These are phyloP conservation scores for Asteroscopus sphinx DNA, from an alignment of 2,888 invertebrate genomes.

Conservation along the genomic window DNA sequence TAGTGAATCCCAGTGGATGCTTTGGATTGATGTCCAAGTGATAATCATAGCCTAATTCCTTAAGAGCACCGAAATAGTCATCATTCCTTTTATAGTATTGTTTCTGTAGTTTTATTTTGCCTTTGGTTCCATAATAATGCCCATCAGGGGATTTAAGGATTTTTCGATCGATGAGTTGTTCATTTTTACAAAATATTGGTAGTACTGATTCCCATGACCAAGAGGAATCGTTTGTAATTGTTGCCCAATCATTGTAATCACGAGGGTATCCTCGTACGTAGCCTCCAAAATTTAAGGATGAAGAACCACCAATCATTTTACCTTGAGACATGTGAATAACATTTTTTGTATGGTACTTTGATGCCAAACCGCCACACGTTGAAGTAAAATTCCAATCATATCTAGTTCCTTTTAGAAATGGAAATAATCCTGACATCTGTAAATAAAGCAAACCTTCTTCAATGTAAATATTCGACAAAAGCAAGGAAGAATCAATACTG, in stretches of 20 bases:
- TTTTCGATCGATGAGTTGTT: slow-evolving; percentile 20
- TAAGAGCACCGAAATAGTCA: slow-evolving; percentile 69
- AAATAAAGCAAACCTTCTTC: neutral
- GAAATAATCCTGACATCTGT: slow-evolving; percentile 18
- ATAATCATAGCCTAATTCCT: slow-evolving; percentile 77
- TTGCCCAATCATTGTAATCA: slow-evolving; percentile 31
- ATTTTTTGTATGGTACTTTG: slow-evolving; percentile 32
- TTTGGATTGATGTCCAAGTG: slow-evolving; percentile 42
- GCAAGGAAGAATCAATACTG: too few relatives aligned
- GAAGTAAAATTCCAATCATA: slow-evolving; percentile 67
- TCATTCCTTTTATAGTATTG: slow-evolving; percentile 41
- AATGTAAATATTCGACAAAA: too few relatives aligned
- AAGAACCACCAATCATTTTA: slow-evolving; percentile 63
- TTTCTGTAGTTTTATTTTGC: slow-evolving; percentile 74
- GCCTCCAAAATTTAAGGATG: slow-evolving; percentile 1
- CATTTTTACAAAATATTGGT: slow-evolving; percentile 10
- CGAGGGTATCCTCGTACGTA: slow-evolving; percentile 21
- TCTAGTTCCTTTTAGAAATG: slow-evolving; percentile 55
- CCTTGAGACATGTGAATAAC: slow-evolving; percentile 58
- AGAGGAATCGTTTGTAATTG: slow-evolving; percentile 16
- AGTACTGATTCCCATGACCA: slow-evolving; percentile 24
- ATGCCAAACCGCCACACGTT: slow-evolving; percentile 25
- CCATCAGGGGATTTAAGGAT: slow-evolving; percentile 27
- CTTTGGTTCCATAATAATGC: slow-evolving; percentile 72
- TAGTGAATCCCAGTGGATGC: slow-evolving; percentile 75